phyloP scores from a whole-genome alignment of 2,797 vertebrate genomes.

The Crenichthys baileyi region DNA sequence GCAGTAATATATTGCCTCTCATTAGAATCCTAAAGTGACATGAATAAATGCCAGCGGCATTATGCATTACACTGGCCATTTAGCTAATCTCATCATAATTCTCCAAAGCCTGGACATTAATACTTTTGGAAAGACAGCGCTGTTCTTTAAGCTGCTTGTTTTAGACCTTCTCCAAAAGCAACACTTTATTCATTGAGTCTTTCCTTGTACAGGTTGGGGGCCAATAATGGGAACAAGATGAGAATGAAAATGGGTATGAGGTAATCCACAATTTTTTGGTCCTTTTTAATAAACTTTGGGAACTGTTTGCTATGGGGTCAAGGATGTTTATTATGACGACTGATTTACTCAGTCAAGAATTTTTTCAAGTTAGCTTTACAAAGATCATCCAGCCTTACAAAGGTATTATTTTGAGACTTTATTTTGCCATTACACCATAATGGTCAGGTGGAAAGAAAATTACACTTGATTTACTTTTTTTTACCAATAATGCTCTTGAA shows the following conservation, averaged over 20 bases:
- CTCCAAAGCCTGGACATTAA: conserved; percentile 70
- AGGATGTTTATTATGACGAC: background rate
- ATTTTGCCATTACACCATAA: too few species aligned
- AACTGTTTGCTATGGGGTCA: background rate
- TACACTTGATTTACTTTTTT: background rate
- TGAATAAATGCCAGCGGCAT: conserved; percentile 62
- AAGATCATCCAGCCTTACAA: background rate
- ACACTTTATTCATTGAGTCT: conserved; percentile 43
- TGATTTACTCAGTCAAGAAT: background rate
- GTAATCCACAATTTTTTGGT: background rate
- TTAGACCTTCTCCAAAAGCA: conserved; percentile 67
- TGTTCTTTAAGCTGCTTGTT: conserved; percentile 61
- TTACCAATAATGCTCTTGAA: background rate
- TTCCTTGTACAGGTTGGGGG: conserved; percentile 21
- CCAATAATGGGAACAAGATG: conserved; percentile 35
- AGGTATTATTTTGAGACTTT: background rate
- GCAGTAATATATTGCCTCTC: conserved; percentile 41
- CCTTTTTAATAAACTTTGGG: background rate
- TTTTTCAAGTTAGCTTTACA: background rate
- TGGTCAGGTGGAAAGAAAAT: background rate
- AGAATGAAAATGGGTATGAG: background rate
- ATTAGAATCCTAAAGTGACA: conserved; percentile 68
- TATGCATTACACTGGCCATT: conserved; percentile 41
- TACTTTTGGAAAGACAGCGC: conserved; percentile 54
- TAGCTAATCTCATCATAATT: conserved; percentile 72